Base-by-base conservation (phyloP, 2,113 vertebrate genomes). In the Casuarius casuarius region DNA sequence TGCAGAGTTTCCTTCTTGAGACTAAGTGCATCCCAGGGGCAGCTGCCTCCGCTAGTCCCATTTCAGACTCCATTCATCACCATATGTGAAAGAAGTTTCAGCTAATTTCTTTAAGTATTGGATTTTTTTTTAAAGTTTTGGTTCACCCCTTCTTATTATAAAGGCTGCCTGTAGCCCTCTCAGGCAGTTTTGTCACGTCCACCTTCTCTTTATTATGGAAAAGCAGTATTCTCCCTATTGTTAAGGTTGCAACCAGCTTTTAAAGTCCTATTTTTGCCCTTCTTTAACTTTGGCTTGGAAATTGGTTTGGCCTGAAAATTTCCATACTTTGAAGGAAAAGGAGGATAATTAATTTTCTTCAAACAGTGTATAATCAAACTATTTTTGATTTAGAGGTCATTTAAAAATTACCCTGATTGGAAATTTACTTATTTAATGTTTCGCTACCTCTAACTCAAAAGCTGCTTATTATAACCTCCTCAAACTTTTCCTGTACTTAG, bases 261-360 rank as follows among this genome's bases (percentile, higher is more conserved):
- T 85, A 73, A 96, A 94, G 67, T 90, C 84, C 74, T 92, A 29
- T 77, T 83, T 96, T 88, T 95, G 92, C 75, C 94, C 92, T 97
- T 92, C 44, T 96, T 94, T 95, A 95, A 94, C 91, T 87, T 95
- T 92, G 84, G 67, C 46, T 91, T 94, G 74, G 71, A 95, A 95
- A 94, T 80, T 78, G 59, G 75, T 94, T 95, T 87, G 71, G 80
- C 84, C 91, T 96, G 84, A 91, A 97, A 94, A 96, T 94, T 95
- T 96, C 92, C 93, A 95, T 92, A 52, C 94, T 96, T 97, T 95
- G 96, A 96, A 97, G 91, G 78, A 95, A 96, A 93, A 80, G 63
- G 70, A 90, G 48, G 65, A 92, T 95, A 96, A 97, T 97, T 97
- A 97, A 95, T 97, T 95, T 96, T 95, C 95, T 97, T 97, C 97